Conservation (phyloP, 2,113 vertebrate genomes). For the Clarias magur region DNA sequence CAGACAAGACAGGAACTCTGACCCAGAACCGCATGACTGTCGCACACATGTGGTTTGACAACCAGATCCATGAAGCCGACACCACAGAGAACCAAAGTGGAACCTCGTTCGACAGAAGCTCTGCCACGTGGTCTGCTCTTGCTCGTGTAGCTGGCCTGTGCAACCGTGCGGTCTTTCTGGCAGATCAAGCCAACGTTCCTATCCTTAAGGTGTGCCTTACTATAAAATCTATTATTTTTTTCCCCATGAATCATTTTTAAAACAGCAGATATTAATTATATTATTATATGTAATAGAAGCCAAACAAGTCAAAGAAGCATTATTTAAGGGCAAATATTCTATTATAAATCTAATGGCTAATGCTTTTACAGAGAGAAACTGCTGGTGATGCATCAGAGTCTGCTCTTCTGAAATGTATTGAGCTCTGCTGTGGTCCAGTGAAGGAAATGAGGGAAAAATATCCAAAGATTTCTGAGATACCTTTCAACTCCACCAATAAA, state of each 20-base stretch:
- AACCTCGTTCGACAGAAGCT: conserved; percentile 86
- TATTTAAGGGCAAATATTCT: neutral
- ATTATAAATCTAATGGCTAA: neutral
- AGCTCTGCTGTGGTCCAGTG: conserved; percentile 89
- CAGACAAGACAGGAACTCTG: conserved; percentile 91
- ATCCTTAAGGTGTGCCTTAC: conserved; percentile 83
- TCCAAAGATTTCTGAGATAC: conserved; percentile 83
- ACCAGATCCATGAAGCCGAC: conserved; percentile 93
- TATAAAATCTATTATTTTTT: neutral
- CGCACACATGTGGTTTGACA: conserved; percentile 97
- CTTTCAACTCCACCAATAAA: conserved; percentile 95
- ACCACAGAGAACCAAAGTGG: conserved; percentile 87
- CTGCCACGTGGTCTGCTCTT: conserved; percentile 80
- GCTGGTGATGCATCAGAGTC: conserved; percentile 92
- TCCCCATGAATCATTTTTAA: neutral
- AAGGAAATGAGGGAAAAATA: conserved; percentile 82
- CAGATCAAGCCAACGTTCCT: conserved; percentile 80
- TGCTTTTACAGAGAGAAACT: conserved; percentile 76
- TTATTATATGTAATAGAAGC: neutral
- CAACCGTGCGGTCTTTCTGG: conserved; percentile 90
- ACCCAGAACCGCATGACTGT: conserved; percentile 97
- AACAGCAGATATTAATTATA: neutral
- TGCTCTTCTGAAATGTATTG: conserved; percentile 89
- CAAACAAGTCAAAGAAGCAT: neutral
- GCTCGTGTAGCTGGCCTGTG: conserved; percentile 86